Evolutionary conservation across 2,888 invertebrate species (phyloP), one percentile per base, ranked within the genome.

Genomic region (Philhelius pedissequus): DNA sequence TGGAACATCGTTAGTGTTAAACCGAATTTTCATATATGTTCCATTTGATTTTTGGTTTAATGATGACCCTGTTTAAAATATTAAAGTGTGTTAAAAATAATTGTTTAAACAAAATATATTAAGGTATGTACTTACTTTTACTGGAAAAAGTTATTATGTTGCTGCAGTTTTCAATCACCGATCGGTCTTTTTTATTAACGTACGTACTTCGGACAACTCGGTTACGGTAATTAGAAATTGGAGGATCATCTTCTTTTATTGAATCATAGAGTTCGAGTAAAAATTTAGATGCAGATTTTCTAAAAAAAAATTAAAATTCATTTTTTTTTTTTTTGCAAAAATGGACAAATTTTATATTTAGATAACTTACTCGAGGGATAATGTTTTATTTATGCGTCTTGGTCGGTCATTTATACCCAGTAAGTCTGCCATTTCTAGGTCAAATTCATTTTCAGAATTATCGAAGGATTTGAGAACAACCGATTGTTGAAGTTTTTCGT

Each of bases 91-190:
- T 30, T 43, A 25, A n/a, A 13, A n/a, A n/a, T n/a, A n/a, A 45
- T 52, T 58, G n/a, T n/a, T 45, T 3, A 25, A 20, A 7, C 25
- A 25, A 25, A 60, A 43, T 7, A 15, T 3, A 20, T 15, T 22
- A n/a, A 22, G 40, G 5, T n/a, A 27, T 38, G 18, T 11, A 22
- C 87, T 94, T 92, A 96, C 97, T 95, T 92, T 95, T 95, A 90
- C 96, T 96, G 87, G 96, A 95, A 92, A 98, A 98, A 88, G 97
- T 97, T 94, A 98, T 96, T 88, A 98, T 97, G 88, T 97, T 95
- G 92, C 98, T 98, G 90, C 97, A 97, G 89, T 96, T 95, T 88
- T 96, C 96, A 87, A 98, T 96, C 81, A 96, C 96, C 87, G 94
- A 94, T 87, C 96, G 94, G 91, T 97, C 97, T 87, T 95, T 94